phyloP scores from a whole-genome alignment of 1,140 invertebrate species.

The Thereuonema tuberculata region DNA sequence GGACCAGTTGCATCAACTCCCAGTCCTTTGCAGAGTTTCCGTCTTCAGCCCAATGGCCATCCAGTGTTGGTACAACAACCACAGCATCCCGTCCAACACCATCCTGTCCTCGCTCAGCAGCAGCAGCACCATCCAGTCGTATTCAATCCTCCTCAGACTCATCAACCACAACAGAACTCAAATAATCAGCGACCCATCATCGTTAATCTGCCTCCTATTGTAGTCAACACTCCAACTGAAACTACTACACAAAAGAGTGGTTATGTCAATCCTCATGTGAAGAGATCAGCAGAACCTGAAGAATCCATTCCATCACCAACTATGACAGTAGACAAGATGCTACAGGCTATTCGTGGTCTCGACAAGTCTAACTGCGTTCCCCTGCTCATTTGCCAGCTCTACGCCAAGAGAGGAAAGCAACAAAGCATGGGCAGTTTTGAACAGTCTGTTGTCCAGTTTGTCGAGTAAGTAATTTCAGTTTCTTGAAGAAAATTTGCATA shows the following conservation, averaged over 20 bases:
- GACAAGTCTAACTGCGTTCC: slow-evolving; percentile 6
- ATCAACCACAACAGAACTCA: neutral
- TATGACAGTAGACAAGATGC: neutral
- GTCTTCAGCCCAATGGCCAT: neutral
- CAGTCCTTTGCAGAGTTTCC: neutral
- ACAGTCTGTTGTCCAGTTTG: slow-evolving; percentile 2
- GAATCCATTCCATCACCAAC: neutral
- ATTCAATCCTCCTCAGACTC: neutral
- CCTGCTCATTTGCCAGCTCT: neutral
- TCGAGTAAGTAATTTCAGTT: neutral
- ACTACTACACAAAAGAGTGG: neutral
- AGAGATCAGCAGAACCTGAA: neutral
- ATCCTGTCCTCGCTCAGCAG: neutral
- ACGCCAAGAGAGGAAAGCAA: neutral
- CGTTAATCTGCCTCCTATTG: neutral
- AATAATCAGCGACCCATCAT: neutral
- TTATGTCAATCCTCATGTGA: slow-evolving; percentile 1
- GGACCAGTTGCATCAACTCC: neutral
- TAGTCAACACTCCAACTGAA: neutral
- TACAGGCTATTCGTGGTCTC: neutral
- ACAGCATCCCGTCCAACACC: neutral
- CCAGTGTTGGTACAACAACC: neutral
- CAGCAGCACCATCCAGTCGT: neutral
- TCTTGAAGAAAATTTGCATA: neutral
- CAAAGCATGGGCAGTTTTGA: neutral